Percentiles rank a stretch among this genome's conserved stretches.
Conservation (phyloP, 2,888 invertebrate species). For the Cataglyphis livida region DNA sequence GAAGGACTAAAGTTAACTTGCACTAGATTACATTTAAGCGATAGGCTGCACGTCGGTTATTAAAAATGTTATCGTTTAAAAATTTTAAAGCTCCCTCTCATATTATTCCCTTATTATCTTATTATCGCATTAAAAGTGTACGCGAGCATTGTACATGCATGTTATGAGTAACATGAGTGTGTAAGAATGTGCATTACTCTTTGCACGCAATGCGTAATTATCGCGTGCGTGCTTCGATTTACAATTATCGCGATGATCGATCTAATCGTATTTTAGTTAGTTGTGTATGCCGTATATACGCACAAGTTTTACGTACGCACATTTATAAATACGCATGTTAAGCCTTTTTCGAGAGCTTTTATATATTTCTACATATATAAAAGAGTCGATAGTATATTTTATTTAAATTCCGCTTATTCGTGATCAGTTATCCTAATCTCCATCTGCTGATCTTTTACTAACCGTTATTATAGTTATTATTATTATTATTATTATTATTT, state of each 20-base stretch:
- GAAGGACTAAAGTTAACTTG: slow-evolving; percentile 39
- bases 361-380: slow-evolving; percentile 47
- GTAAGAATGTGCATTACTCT: slow-evolving; percentile 5
- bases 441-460: background rate
- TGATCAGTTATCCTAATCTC: background rate
- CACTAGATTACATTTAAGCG: slow-evolving; percentile 42
- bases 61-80: slow-evolving; percentile 25
- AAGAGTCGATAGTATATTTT: slow-evolving; percentile 44
- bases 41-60: slow-evolving; percentile 25
- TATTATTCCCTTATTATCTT: slow-evolving; percentile 29
- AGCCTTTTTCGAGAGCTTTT: slow-evolving; percentile 4
- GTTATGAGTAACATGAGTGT: background rate
- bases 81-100: slow-evolving; percentile 25
- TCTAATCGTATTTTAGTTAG: slow-evolving; percentile 14
- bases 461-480: slow-evolving; percentile 11
- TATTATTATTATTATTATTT: slow-evolving; percentile 39
- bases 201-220: slow-evolving; percentile 2
- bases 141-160: background rate
- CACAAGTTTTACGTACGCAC: slow-evolving; percentile 59
- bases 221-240: background rate
- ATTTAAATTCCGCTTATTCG: background rate
- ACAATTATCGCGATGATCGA: slow-evolving; percentile 33
- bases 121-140: slow-evolving; percentile 21
- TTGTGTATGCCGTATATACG: slow-evolving; percentile 56
- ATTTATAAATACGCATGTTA: slow-evolving; percentile 60